Evolutionary conservation across 1,140 invertebrate genomes (phyloP).

Genomic region (Xylocopa sonorina): DNA sequence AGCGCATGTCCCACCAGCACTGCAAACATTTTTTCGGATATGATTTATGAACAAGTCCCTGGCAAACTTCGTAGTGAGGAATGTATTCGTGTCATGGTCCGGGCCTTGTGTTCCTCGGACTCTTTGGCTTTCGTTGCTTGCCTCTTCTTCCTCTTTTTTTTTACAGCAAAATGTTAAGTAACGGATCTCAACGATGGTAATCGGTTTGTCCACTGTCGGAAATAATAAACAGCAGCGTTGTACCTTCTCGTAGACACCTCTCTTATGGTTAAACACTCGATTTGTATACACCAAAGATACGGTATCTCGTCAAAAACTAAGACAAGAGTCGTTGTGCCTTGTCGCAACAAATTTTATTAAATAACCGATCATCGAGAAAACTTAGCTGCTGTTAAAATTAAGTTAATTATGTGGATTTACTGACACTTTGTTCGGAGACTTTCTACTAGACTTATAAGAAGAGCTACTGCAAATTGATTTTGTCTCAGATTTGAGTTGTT

Average conservation of each 20-base stretch:
- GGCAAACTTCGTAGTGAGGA: conserved; percentile 52
- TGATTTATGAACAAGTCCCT: conserved; percentile 61
- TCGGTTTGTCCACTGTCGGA: conserved; percentile 55
- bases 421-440: too few species aligned
- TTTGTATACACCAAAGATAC: conserved; percentile 51
- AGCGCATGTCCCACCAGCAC: conserved; percentile 48
- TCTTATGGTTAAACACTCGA: conserved; percentile 51
- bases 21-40: conserved; percentile 54
- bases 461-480: too few species aligned
- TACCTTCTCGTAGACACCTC: conserved; percentile 50
- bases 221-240: conserved; percentile 61
- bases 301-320: conserved; percentile 31
- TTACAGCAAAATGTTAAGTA: conserved; percentile 56
- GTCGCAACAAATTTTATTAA: too few species aligned
- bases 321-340: neutral
- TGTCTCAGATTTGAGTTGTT: too few species aligned
- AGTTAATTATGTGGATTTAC: too few species aligned
- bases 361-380: too few species aligned
- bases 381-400: too few species aligned
- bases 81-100: conserved; percentile 61
- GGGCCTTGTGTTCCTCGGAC: conserved; percentile 38
- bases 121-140: conserved; percentile 22
- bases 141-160: neutral
- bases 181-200: conserved; percentile 46
- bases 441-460: too few species aligned